phyloP scores from a whole-genome alignment of 2,113 vertebrate species.

The Setophaga kirtlandii region DNA sequence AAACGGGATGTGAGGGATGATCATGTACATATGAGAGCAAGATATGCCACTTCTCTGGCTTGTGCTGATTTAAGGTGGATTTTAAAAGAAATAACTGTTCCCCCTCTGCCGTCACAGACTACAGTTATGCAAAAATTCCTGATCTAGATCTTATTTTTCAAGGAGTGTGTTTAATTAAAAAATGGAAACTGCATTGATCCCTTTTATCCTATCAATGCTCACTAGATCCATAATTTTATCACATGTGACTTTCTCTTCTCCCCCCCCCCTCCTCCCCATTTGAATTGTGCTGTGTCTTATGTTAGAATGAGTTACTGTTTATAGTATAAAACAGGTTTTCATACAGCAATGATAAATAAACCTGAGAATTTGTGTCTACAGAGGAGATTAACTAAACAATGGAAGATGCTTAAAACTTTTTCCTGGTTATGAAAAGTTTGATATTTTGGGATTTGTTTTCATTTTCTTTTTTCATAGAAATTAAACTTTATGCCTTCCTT shows the following conservation, averaged over 20 bases:
- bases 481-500: background rate
- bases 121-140: background rate
- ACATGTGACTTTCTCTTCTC: background rate
- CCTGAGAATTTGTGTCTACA: background rate
- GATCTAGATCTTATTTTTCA: background rate
- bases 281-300: background rate
- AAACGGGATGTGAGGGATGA: background rate
- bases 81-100: background rate
- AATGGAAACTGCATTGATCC: background rate
- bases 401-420: background rate
- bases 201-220: background rate
- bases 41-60: background rate
- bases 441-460: background rate
- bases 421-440: background rate
- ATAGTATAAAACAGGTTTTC: background rate
- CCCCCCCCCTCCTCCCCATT: fast-evolving
- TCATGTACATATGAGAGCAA: background rate
- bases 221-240: background rate
- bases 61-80: background rate
- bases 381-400: background rate
- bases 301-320: background rate
- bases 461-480: background rate
- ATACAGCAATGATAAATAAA: background rate
- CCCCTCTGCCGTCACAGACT: background rate
- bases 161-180: background rate